Percentiles rank a stretch among this genome's conserved stretches.
These are phyloP conservation scores for Caenorhabditis latens DNA, from an alignment of 1,140 invertebrate species.

Conservation along the genomic window DNA sequence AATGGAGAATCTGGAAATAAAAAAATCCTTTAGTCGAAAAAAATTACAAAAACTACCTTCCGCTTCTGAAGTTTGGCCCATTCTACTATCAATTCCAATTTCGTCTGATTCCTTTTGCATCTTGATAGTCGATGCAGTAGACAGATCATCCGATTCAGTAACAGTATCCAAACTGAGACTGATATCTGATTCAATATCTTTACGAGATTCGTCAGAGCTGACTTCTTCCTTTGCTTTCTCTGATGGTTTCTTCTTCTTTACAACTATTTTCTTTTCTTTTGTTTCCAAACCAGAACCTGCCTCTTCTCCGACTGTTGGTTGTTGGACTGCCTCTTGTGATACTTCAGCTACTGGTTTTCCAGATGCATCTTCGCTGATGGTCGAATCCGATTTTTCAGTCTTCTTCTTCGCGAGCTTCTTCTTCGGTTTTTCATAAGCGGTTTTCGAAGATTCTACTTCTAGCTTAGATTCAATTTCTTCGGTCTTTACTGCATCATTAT, in stretches of 20 bases:
- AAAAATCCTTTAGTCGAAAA: not conserved
- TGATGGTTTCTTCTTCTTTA: slow-evolving; percentile 38
- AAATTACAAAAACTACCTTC: not conserved
- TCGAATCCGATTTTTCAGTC: not conserved
- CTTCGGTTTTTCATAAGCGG: not conserved
- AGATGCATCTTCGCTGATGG: not conserved
- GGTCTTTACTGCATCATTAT: not conserved
- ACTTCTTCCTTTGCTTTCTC: not conserved
- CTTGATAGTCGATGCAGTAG: slow-evolving; percentile 27
- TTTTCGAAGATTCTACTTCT: slow-evolving; percentile 22
- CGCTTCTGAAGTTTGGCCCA: slow-evolving; percentile 2
- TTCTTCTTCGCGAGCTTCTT: slow-evolving; percentile 13
- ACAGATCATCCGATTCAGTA: slow-evolving; percentile 10
- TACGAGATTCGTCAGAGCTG: not conserved
- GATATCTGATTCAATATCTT: not conserved
- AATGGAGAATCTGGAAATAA: slow-evolving; percentile 38
- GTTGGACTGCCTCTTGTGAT: not conserved
- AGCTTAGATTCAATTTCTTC: not conserved
- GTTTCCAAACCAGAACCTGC: not conserved
- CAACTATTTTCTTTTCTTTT: slow-evolving; percentile 2
- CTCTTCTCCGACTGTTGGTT: not conserved
- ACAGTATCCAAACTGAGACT: slow-evolving; percentile 46
- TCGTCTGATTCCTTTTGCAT: slow-evolving; percentile 9
- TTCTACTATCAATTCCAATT: slow-evolving; percentile 41
- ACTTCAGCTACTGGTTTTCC: not conserved